phyloP scores from a whole-genome alignment of 1,140 invertebrate species.

The Psix sp. region DNA sequence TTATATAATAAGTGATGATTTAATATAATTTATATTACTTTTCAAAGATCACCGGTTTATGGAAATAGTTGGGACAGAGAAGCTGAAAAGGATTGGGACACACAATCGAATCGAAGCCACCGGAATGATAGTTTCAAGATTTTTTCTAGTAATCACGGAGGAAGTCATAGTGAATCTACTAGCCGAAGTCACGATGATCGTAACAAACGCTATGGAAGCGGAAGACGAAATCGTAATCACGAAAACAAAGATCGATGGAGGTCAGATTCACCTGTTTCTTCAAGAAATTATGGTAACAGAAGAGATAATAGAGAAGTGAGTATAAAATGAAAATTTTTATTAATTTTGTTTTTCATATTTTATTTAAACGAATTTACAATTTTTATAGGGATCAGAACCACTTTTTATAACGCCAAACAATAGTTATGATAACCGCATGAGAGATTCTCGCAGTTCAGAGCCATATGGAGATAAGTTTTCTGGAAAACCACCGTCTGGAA shows the following conservation, averaged over 20 bases:
- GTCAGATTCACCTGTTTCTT: constrained; percentile 67
- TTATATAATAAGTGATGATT: too few relatives aligned
- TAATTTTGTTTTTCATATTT: constrained; percentile 1
- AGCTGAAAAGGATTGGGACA: constrained; percentile 70
- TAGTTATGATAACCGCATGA: constrained; percentile 70
- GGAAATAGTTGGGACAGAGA: constrained; percentile 65
- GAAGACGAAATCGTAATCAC: constrained; percentile 66
- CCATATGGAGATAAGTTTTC: constrained; percentile 76
- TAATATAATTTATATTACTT: constrained; percentile 20
- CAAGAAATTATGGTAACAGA: constrained; percentile 65
- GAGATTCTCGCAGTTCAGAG: constrained; percentile 79
- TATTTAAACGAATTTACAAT: background rate
- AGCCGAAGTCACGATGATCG: constrained; percentile 68
- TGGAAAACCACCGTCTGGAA: constrained; percentile 78
- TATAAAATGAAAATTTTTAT: constrained; percentile 15
- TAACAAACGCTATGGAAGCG: constrained; percentile 69
- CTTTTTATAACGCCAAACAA: constrained; percentile 69
- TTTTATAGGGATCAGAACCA: constrained; percentile 77
- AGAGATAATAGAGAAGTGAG: constrained; percentile 70
- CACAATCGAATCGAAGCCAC: constrained; percentile 67
- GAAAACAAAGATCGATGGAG: constrained; percentile 74
- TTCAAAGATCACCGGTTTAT: constrained; percentile 63
- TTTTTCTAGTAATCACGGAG: constrained; percentile 60
- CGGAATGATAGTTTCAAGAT: constrained; percentile 64
- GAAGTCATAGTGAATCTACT: constrained; percentile 61